A percentile compares a stretch with the other conserved stretches of the same genome.
phyloP scores from a whole-genome alignment of 2,888 invertebrate species.

The Drosophila merina region DNA sequence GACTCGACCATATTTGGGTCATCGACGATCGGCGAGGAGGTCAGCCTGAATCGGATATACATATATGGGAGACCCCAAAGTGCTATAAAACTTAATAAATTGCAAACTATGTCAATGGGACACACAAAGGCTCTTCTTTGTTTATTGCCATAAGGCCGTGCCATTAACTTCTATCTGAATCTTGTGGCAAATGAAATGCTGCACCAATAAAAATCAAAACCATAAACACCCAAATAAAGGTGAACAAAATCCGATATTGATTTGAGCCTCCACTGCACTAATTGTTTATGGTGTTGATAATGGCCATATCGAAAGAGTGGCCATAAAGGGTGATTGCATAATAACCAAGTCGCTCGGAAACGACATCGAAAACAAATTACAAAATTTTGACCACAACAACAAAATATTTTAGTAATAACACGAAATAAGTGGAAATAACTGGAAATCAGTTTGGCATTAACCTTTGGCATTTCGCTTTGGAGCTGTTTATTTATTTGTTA shows the following conservation, averaged over 20 bases:
- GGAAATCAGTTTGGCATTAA: constrained; percentile 63
- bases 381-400: constrained; percentile 55
- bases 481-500: constrained; percentile 24
- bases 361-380: constrained; percentile 42
- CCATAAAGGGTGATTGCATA: constrained; percentile 35
- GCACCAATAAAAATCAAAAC: constrained; percentile 58
- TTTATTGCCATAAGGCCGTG: constrained; percentile 5
- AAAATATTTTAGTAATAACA: constrained; percentile 31
- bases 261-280: constrained; percentile 49
- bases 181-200: constrained; percentile 38
- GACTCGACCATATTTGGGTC: constrained; percentile 48
- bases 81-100: constrained; percentile 50
- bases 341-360: constrained; percentile 16
- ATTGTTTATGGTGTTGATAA: constrained; percentile 65
- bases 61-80: constrained; percentile 9
- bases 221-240: constrained; percentile 39
- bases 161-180: constrained; percentile 22
- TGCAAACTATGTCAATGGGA: constrained; percentile 47
- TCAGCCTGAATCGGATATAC: constrained; percentile 16
- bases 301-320: constrained; percentile 36
- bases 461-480: constrained; percentile 63
- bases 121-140: constrained; percentile 43
- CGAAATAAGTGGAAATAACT: constrained; percentile 20
- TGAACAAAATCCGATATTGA: constrained; percentile 55
- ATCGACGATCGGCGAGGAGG: constrained; percentile 20